Evolutionary conservation across 2,888 invertebrate genomes (phyloP).

Genomic region (Dryococelus australis): DNA sequence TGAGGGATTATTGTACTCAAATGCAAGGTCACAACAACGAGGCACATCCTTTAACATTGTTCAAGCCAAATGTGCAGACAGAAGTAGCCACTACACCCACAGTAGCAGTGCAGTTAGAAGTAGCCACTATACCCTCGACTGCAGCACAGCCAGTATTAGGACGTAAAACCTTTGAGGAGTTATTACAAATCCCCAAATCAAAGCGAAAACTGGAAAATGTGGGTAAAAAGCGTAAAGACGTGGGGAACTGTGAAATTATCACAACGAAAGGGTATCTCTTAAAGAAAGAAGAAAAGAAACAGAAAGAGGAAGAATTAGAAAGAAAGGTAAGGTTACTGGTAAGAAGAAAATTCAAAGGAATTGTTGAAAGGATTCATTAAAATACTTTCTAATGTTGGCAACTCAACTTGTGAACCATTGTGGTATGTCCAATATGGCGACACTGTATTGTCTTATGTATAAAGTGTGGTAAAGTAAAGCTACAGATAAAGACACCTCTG

Average conservation of each 20-base stretch:
- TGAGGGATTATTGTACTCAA: not conserved
- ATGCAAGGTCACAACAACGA: not conserved
- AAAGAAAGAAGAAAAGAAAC: not conserved
- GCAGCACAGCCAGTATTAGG: not conserved
- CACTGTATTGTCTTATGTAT: no score
- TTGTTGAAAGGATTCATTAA: no score
- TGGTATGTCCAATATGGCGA: no score
- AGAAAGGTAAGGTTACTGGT: not conserved
- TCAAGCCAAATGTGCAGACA: not conserved
- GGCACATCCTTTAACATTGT: not conserved
- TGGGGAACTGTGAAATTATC: not conserved
- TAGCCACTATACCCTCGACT: not conserved
- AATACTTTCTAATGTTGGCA: no score
- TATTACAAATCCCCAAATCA: not conserved
- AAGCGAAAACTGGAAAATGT: not conserved
- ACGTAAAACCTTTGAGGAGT: no score
- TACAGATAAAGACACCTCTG: no score
- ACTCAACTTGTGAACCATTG: no score
- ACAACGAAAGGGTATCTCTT: not conserved
- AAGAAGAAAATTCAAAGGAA: not conserved
- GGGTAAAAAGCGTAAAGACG: not conserved
- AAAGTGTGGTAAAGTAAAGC: no score
- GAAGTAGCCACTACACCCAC: not conserved
- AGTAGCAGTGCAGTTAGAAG: not conserved
- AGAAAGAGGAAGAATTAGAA: not conserved